Evolutionary conservation across 2,113 vertebrate species (phyloP).

Genomic region (Vulpes ferrilata): DNA sequence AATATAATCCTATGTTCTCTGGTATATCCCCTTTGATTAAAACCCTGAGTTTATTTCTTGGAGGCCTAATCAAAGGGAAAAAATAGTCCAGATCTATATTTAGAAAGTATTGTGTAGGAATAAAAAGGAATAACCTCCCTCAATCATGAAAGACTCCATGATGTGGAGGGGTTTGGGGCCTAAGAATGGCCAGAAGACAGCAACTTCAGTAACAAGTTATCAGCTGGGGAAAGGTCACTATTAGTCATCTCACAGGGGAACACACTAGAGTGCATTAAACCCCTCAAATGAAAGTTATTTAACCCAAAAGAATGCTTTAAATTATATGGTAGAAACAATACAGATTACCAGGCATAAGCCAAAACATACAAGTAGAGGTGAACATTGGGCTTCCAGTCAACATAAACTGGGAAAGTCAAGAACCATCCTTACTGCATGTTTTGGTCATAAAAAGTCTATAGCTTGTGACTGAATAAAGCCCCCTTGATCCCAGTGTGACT

Average conservation of each 20-base stretch:
- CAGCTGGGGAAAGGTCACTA: not conserved
- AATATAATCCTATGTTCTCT: not conserved
- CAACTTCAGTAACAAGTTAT: not conserved
- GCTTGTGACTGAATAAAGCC: not conserved
- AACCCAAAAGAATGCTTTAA: not conserved
- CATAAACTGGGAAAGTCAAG: not conserved
- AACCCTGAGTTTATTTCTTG: not conserved
- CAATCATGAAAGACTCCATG: not conserved
- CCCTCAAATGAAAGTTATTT: not conserved
- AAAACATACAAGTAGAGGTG: not conserved
- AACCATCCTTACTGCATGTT: not conserved
- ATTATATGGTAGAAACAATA: not conserved
- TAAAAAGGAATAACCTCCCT: constrained; percentile 18
- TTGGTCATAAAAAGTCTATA: not conserved
- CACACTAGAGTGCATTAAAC: not conserved
- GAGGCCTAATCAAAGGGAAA: not conserved
- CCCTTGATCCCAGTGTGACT: not conserved
- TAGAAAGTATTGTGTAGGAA: not conserved
- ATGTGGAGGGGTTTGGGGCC: not conserved
- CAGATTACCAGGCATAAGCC: not conserved
- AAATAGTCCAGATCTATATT: not conserved
- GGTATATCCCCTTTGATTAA: constrained; percentile 33
- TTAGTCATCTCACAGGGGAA: not conserved
- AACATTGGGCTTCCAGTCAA: not conserved
- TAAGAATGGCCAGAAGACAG: not conserved